A percentile compares a stretch with the other conserved stretches of the same genome.
phyloP scores from a whole-genome alignment of 2,113 vertebrate genomes.

The Procavia capensis region DNA sequence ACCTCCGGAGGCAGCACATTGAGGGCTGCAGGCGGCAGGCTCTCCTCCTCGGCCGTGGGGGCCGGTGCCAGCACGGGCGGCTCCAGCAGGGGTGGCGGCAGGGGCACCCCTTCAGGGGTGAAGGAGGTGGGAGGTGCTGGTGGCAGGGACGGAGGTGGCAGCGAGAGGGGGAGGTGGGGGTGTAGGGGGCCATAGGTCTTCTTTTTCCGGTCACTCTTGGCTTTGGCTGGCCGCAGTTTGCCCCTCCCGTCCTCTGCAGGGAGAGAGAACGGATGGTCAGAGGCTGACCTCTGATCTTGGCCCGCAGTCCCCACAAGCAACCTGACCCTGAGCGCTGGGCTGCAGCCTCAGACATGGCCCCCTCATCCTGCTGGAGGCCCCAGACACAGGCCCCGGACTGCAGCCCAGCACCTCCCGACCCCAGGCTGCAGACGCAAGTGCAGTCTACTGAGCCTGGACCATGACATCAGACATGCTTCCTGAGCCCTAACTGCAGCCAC shows the following conservation, averaged over 20 bases:
- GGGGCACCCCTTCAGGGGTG: fast-evolving
- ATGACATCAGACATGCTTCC: no score
- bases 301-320: no score
- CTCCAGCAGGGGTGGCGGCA: fast-evolving
- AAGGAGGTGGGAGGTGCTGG: fast-evolving
- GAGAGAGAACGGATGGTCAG: background rate
- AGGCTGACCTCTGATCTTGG: no score
- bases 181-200: slow-evolving; percentile 72
- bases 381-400: no score
- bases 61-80: fast-evolving
- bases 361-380: no score
- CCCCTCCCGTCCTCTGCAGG: slow-evolving; percentile 81
- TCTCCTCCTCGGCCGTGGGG: fast-evolving
- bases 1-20: slow-evolving; percentile 77
- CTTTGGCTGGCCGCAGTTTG: slow-evolving; percentile 78
- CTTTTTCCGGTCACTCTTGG: slow-evolving; percentile 84
- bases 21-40: slow-evolving; percentile 42
- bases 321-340: no score
- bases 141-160: fast-evolving
- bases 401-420: no score
- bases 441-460: no score
- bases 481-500: no score
- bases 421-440: no score
- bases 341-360: no score
- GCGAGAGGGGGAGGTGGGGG: slow-evolving; percentile 3